Conservation (phyloP, 2,113 vertebrate genomes). For the Etia nguti region DNA sequence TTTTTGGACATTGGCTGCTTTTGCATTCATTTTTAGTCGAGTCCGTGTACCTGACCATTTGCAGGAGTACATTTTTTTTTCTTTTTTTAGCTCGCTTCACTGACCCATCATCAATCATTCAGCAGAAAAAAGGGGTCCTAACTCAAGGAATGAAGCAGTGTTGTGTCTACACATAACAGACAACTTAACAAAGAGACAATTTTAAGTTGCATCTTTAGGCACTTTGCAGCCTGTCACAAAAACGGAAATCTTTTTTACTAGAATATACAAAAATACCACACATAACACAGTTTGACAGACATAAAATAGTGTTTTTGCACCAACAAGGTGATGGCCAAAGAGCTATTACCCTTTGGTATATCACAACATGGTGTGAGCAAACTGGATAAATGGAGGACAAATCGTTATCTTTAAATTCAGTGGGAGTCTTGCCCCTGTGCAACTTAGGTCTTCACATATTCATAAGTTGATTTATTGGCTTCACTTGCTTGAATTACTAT, state of each 20-base stretch:
- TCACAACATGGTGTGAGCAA: not conserved
- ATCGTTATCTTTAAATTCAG: not conserved
- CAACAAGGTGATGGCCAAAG: not conserved
- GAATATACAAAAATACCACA: not conserved
- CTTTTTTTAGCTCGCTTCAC: not conserved
- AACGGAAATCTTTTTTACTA: not conserved
- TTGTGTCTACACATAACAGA: not conserved
- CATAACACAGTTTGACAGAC: not conserved
- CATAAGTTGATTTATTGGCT: not conserved
- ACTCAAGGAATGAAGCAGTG: not conserved
- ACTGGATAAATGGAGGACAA: not conserved
- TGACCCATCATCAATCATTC: not conserved
- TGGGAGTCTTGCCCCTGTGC: not conserved
- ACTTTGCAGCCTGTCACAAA: not conserved
- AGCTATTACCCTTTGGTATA: not conserved
- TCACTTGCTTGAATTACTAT: not conserved
- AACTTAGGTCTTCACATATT: not conserved
- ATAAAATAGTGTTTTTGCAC: not conserved
- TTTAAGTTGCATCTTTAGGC: not conserved
- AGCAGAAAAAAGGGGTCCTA: not conserved
- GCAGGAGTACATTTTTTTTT: fast-evolving
- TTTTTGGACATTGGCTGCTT: not conserved
- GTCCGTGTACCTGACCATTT: not conserved
- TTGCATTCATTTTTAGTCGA: not conserved
- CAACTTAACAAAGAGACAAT: not conserved